Percentiles rank a stretch among this genome's conserved stretches.
phyloP scores from a whole-genome alignment of 2,113 vertebrate species.

The Brachyistius frenatus region DNA sequence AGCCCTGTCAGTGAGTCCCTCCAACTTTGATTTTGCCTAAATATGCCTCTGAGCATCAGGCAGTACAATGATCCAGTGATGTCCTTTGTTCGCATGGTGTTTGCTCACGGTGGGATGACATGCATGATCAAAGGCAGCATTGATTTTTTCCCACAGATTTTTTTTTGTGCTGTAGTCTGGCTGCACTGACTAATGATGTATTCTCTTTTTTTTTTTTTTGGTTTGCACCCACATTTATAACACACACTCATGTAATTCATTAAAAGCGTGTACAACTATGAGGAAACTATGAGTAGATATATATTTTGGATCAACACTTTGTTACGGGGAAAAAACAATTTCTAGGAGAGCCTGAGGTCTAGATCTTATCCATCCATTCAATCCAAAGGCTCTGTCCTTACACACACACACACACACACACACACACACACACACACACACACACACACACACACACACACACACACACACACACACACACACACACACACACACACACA shows the following conservation, averaged over 20 bases:
- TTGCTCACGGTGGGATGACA: constrained; percentile 17
- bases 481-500: not conserved
- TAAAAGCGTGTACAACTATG: not conserved
- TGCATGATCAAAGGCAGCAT: constrained; percentile 41
- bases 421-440: not conserved
- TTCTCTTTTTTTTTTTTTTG: not conserved
- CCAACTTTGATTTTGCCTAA: constrained; percentile 32
- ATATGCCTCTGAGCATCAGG: constrained; percentile 28
- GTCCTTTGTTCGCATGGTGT: constrained; percentile 20
- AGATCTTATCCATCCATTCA: constrained; percentile 16
- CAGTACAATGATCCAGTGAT: constrained; percentile 21
- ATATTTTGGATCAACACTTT: no score
- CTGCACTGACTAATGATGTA: not conserved
- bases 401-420: not conserved
- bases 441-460: not conserved
- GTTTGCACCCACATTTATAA: not conserved
- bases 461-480: not conserved
- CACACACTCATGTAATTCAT: not conserved
- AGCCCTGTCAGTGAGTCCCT: not conserved
- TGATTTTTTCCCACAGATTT: constrained; percentile 19
- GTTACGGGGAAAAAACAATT: constrained; percentile 7
- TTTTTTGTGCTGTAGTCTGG: constrained; percentile 1
- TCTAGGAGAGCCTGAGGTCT: constrained; percentile 11
- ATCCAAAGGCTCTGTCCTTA: constrained; percentile 3
- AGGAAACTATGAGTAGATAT: not conserved